Conservation (phyloP, 2,113 vertebrate genomes). For the Connochaetes taurinus region DNA sequence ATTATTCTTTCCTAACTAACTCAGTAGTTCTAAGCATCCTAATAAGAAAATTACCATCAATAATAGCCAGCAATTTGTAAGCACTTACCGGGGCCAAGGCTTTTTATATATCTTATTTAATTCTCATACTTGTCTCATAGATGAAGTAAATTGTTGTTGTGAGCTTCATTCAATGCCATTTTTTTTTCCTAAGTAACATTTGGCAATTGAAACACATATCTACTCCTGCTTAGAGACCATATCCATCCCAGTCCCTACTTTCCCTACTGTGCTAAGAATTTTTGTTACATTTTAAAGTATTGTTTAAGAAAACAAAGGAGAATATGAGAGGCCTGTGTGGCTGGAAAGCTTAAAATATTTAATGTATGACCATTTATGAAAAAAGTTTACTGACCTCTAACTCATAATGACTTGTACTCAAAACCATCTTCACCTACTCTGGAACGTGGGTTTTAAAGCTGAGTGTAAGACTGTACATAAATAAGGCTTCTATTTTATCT, state of each 20-base stretch:
- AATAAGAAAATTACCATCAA: neutral
- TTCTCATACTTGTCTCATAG: neutral
- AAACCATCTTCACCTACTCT: neutral
- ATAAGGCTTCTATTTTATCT: neutral
- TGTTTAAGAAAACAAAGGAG: neutral
- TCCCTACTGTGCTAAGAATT: neutral
- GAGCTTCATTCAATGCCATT: neutral
- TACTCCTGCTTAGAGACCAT: neutral
- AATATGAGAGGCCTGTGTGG: neutral
- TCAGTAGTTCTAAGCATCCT: neutral
- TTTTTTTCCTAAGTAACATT: neutral
- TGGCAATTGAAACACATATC: neutral
- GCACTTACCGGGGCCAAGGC: neutral
- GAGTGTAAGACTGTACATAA: neutral
- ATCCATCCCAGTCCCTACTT: neutral
- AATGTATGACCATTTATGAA: neutral
- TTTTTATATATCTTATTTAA: neutral
- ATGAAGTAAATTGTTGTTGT: neutral
- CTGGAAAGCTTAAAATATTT: neutral
- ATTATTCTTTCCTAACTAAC: neutral
- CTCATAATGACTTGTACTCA: neutral
- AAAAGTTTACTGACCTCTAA: neutral
- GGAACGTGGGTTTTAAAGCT: neutral
- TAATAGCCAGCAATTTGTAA: neutral
- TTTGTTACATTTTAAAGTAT: neutral